These are phyloP conservation scores for Drosophila emarginata DNA, from an alignment of 2,888 invertebrate genomes.

Conservation along the genomic window DNA sequence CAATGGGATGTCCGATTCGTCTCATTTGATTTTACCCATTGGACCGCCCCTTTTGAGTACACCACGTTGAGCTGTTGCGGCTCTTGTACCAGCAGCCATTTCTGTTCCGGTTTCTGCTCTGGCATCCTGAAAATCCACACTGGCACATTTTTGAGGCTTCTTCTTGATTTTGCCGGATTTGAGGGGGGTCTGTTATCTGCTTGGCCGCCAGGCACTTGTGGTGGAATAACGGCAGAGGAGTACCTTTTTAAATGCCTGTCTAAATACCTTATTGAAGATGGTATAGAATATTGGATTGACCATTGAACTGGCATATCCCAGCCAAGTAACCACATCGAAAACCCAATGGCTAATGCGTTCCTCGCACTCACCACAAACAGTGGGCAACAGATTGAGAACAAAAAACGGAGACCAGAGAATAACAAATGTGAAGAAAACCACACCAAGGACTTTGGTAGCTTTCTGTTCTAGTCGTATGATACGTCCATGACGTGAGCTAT, in stretches of 20 bases:
- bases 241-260: constrained; percentile 94
- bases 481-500: constrained; percentile 91
- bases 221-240: constrained; percentile 89
- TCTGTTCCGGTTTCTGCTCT: constrained; percentile 7
- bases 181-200: constrained; percentile 82
- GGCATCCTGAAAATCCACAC: constrained; percentile 56
- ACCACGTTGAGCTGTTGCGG: constrained; percentile 24
- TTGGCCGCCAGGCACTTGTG: constrained; percentile 84
- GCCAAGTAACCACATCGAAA: constrained; percentile 94
- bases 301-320: constrained; percentile 96
- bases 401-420: constrained; percentile 98
- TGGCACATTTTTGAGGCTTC: constrained; percentile 56
- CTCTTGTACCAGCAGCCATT: constrained; percentile 2
- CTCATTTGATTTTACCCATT: constrained; percentile 23
- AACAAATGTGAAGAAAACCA: constrained; percentile 97
- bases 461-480: constrained; percentile 96
- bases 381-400: constrained; percentile 92
- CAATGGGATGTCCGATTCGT: not conserved
- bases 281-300: constrained; percentile 98
- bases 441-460: constrained; percentile 96
- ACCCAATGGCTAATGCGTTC: constrained; percentile 89
- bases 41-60: constrained; percentile 36
- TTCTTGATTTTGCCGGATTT: constrained; percentile 60
- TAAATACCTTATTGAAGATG: constrained; percentile 96
- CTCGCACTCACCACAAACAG: constrained; percentile 91